Evolutionary conservation across 37 sponge, comb jelly and placozoan genomes (phyloP).

Genomic region (Haliclona indistincta): DNA sequence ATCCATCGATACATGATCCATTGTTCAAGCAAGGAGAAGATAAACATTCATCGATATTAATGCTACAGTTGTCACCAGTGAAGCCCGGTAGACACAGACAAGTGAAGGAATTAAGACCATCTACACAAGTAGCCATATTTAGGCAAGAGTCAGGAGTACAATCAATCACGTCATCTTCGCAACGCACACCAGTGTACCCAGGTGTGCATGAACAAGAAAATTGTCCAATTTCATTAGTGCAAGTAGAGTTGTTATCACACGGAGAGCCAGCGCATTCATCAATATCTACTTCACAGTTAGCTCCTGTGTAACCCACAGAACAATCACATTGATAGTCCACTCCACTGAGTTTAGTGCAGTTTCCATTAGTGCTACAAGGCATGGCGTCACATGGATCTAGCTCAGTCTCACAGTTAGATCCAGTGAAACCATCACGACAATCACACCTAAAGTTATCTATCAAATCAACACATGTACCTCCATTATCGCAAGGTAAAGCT

Average conservation of each 20-base stretch:
- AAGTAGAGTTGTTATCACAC: background rate
- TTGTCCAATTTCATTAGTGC: background rate
- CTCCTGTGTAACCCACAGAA: slow-evolving; percentile 12
- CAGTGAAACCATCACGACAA: slow-evolving; percentile 11
- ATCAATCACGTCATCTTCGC: slow-evolving; percentile 1
- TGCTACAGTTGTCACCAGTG: background rate
- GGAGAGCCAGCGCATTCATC: slow-evolving; percentile 26
- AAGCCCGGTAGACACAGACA: background rate
- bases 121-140: background rate
- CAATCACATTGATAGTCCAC: slow-evolving; percentile 22
- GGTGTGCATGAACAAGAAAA: background rate
- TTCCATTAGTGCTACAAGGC: slow-evolving; percentile 26
- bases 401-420: slow-evolving; percentile 5
- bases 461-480: slow-evolving; percentile 8
- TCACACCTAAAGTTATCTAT: slow-evolving; percentile 9
- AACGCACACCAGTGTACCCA: background rate
- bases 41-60: background rate
- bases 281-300: slow-evolving; percentile 7
- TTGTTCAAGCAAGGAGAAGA: background rate
- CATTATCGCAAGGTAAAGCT: slow-evolving; percentile 19
- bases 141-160: background rate
- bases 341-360: slow-evolving; percentile 4
- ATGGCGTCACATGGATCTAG: slow-evolving; percentile 19
- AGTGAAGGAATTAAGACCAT: background rate
- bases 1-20: background rate